phyloP scores from a whole-genome alignment of 92 coral and sea anemone genomes.

The Nematostella vectensis region DNA sequence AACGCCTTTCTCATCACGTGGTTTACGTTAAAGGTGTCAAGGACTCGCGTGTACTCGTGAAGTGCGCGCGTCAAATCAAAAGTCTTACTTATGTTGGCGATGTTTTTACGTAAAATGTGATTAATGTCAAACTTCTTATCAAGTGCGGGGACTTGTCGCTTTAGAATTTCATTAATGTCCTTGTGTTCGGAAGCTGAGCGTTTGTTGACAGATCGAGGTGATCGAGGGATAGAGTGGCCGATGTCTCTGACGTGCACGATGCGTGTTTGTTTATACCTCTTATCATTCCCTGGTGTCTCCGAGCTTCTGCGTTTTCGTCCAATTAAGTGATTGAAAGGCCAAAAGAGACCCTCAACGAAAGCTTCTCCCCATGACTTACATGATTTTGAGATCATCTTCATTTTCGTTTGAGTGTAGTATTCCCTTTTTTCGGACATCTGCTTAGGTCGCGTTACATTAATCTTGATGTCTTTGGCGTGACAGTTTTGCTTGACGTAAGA shows the following conservation, averaged over 20 bases:
- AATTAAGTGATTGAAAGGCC: background rate
- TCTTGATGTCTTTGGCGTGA: background rate
- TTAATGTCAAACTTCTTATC: slow-evolving; percentile 7
- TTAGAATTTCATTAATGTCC: slow-evolving; percentile 5
- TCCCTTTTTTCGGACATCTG: background rate
- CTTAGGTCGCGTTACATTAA: background rate
- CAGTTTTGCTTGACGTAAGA: slow-evolving; percentile 10
- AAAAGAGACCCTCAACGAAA: slow-evolving; percentile 7
- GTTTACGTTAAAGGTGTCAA: slow-evolving; percentile 8
- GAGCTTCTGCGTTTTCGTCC: slow-evolving; percentile 11
- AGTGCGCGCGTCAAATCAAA: slow-evolving; percentile 11
- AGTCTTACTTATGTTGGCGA: slow-evolving; percentile 5
- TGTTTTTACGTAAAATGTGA: background rate
- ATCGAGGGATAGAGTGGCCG: no score
- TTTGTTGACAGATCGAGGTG: no score
- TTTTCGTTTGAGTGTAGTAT: slow-evolving; percentile 6
- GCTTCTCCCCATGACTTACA: slow-evolving; percentile 6
- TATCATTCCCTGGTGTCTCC: no score
- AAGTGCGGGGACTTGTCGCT: background rate
- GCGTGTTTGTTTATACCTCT: no score
- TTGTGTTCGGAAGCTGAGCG: background rate
- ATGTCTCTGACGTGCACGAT: no score
- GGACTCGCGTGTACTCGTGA: slow-evolving; percentile 1
- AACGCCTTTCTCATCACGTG: slow-evolving; percentile 7
- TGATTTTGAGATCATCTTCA: slow-evolving; percentile 9